A percentile compares a stretch with the other conserved stretches of the same genome.
Conservation (phyloP, 2,797 vertebrate genomes). For the Adelosebastes latens region DNA sequence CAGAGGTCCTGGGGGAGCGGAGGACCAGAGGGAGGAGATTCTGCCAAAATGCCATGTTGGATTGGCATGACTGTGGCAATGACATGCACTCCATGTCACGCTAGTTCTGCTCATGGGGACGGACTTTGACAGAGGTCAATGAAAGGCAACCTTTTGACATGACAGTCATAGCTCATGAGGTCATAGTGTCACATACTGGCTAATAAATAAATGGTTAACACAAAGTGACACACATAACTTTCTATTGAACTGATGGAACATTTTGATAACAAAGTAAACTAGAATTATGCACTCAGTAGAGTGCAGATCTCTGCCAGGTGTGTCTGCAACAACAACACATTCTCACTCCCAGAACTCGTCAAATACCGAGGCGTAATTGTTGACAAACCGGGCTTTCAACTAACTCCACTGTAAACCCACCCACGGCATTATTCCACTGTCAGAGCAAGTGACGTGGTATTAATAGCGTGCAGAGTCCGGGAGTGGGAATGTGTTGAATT, state of each 20-base stretch:
- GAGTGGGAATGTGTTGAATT: too few species aligned
- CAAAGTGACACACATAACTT: background rate
- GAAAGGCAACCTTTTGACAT: conserved; percentile 14
- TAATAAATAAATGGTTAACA: conserved; percentile 13
- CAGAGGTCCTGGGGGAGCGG: conserved; percentile 77
- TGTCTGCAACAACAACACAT: background rate
- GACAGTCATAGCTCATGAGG: conserved; percentile 4
- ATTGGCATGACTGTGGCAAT: conserved; percentile 41
- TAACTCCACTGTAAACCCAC: too few species aligned
- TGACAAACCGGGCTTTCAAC: too few species aligned
- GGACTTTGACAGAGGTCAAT: background rate
- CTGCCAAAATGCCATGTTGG: conserved; percentile 70
- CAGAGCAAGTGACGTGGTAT: too few species aligned
- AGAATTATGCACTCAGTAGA: background rate
- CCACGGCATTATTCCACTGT: too few species aligned
- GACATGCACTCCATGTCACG: background rate
- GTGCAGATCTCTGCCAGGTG: background rate
- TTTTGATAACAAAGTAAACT: background rate
- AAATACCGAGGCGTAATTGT: too few species aligned
- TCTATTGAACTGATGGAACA: background rate
- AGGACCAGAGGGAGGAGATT: conserved; percentile 63
- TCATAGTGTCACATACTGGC: background rate
- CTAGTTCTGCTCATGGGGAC: background rate
- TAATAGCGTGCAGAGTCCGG: too few species aligned
- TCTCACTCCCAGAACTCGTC: background rate